Evolutionary conservation across 1,140 invertebrate species (phyloP), one percentile per base, ranked within the genome.

Genomic region (Aphelenchoides fujianensis): DNA sequence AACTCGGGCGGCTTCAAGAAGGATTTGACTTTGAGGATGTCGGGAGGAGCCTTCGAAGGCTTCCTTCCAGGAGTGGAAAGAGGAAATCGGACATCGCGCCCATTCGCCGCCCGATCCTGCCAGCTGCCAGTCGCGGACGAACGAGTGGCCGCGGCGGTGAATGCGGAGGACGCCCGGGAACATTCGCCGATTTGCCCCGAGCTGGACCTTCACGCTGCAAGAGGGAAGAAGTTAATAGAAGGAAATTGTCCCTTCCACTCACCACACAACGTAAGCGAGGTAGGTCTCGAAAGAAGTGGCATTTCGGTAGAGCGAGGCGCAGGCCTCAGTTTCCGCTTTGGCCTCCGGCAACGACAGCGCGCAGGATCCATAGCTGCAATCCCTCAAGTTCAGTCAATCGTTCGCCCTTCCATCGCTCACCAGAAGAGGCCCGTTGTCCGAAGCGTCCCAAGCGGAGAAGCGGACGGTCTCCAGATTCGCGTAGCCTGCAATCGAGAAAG

Each of bases 201-300:
- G 27, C 69, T 2, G 23, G 23, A 72, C 68, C 19, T 71, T n/a
- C n/a, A n/a, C n/a, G n/a, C n/a, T n/a, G n/a, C n/a, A n/a, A n/a
- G n/a, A n/a, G n/a, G n/a, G n/a, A n/a, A n/a, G n/a, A n/a, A n/a
- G n/a, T n/a, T n/a, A n/a, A n/a, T n/a, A n/a, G n/a, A n/a, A n/a
- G n/a, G n/a, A n/a, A n/a, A n/a, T n/a, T n/a, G n/a, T n/a, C n/a
- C n/a, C n/a, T n/a, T n/a, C n/a, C n/a, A n/a, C n/a, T n/a, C n/a
- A n/a, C n/a, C 78, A 79, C n/a, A 66, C 71, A 23, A 79, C 78
- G 55, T 78, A 79, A 12, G 75, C 75, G 75, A 79, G 79, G 69
- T 79, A 79, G n/a, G 37, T 79, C 36, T 79, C 78, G 73, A 79
- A 79, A 19, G 63, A 72, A 1, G 68, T 76, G 2, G 67, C 79